Percentiles rank a stretch among this genome's conserved stretches.
Conservation (phyloP, 2,888 invertebrate species). For the Drosophila austrosaltans region DNA sequence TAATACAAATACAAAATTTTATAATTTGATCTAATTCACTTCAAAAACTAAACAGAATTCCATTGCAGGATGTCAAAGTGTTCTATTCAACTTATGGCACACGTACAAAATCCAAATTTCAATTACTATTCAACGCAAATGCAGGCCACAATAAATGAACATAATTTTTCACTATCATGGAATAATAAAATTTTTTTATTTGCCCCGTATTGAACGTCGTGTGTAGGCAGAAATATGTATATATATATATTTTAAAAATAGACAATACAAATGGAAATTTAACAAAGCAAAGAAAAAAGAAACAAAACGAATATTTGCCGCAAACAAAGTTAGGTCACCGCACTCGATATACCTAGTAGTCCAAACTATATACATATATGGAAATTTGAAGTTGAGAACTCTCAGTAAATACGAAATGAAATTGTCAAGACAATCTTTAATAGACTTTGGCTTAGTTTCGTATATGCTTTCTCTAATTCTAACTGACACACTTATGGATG, state of each 20-base stretch:
- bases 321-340: background rate
- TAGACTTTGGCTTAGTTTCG: too few species aligned
- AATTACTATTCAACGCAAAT: slow-evolving; percentile 8
- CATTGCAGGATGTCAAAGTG: background rate
- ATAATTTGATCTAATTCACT: background rate
- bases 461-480: too few species aligned
- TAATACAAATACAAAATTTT: too few species aligned
- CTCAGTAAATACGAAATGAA: too few species aligned
- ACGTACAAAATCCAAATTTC: background rate
- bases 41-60: background rate
- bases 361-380: background rate
- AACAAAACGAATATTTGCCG: background rate
- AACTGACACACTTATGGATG: too few species aligned
- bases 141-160: slow-evolving; percentile 37
- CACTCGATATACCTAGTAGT: background rate
- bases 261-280: slow-evolving; percentile 21
- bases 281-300: slow-evolving; percentile 9
- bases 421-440: too few species aligned
- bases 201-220: slow-evolving; percentile 23
- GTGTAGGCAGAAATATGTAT: slow-evolving; percentile 6
- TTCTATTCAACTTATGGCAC: background rate
- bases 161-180: slow-evolving; percentile 43
- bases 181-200: slow-evolving; percentile 31
- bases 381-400: too few species aligned
- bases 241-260: slow-evolving; percentile 24